phyloP scores from a whole-genome alignment of 2,888 invertebrate species.

The Esperia sulphurella region DNA sequence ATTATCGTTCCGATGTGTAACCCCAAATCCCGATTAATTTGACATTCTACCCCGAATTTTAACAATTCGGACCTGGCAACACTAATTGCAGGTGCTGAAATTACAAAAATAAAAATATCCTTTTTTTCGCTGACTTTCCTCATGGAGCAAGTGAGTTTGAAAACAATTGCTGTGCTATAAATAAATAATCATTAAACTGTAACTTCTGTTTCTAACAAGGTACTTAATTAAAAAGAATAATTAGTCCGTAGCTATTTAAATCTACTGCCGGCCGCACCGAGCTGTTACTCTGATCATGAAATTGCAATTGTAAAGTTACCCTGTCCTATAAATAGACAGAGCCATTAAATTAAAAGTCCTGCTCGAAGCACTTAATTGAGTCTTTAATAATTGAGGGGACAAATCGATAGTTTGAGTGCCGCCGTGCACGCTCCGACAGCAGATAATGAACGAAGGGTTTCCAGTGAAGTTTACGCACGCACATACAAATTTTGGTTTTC shows the following conservation, averaged over 20 bases:
- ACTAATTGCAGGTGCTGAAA: too few species aligned
- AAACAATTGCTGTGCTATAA: too few species aligned
- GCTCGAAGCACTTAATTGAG: slow-evolving; percentile 35
- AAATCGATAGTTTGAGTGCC: slow-evolving; percentile 16
- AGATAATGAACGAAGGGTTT: not conserved
- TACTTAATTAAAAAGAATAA: slow-evolving; percentile 6
- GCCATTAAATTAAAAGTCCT: slow-evolving; percentile 32
- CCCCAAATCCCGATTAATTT: too few species aligned
- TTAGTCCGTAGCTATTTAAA: slow-evolving; percentile 23
- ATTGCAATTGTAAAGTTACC: slow-evolving; percentile 21
- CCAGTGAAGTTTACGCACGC: not conserved
- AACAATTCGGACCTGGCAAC: too few species aligned
- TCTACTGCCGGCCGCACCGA: slow-evolving; percentile 5
- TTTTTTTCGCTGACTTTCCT: too few species aligned
- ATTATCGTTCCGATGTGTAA: too few species aligned
- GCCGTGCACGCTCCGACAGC: not conserved
- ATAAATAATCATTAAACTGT: too few species aligned
- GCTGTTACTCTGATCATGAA: slow-evolving; percentile 9
- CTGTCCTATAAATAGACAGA: slow-evolving; percentile 22
- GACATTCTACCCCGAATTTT: too few species aligned
- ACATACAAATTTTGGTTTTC: not conserved
- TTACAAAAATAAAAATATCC: too few species aligned
- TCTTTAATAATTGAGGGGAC: slow-evolving; percentile 42
- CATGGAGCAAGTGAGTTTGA: too few species aligned
- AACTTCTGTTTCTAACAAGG: slow-evolving; percentile 12